Percentiles rank a stretch among this genome's conserved stretches.
Evolutionary conservation across 2,888 invertebrate species (phyloP).

Genomic region (Erebia ligea): DNA sequence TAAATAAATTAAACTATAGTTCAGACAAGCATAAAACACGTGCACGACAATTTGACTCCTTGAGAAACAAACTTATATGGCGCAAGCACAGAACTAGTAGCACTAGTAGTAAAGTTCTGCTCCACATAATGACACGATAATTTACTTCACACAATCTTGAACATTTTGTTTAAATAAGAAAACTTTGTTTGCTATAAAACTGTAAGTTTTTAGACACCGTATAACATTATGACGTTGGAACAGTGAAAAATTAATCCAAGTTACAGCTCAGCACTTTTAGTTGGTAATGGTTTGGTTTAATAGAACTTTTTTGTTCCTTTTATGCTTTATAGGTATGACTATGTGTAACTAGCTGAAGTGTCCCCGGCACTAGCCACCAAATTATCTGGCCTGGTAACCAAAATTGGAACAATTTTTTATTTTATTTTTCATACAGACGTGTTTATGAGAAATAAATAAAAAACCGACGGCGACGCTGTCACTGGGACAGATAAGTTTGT

Average conservation of each 20-base stretch:
- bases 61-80: conserved; percentile 9
- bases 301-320: background rate
- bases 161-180: conserved; percentile 26
- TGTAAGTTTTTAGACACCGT: conserved; percentile 10
- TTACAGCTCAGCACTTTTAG: conserved; percentile 13
- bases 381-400: no score
- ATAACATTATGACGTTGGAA: conserved; percentile 1
- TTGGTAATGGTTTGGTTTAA: conserved; percentile 15
- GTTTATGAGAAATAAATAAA: no score
- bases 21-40: conserved; percentile 10
- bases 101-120: conserved; percentile 17
- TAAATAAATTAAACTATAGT: conserved; percentile 2
- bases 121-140: conserved; percentile 26
- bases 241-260: conserved; percentile 17
- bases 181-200: conserved; percentile 25
- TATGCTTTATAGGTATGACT: background rate
- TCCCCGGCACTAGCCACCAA: no score
- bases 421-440: no score
- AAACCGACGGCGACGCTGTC: no score
- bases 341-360: background rate
- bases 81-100: conserved; percentile 16
- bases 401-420: no score
- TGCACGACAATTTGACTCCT: conserved; percentile 2
- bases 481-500: no score
- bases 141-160: conserved; percentile 30